These are phyloP conservation scores for Ictalurus furcatus DNA, from an alignment of 2,113 vertebrate genomes.

Conservation along the genomic window DNA sequence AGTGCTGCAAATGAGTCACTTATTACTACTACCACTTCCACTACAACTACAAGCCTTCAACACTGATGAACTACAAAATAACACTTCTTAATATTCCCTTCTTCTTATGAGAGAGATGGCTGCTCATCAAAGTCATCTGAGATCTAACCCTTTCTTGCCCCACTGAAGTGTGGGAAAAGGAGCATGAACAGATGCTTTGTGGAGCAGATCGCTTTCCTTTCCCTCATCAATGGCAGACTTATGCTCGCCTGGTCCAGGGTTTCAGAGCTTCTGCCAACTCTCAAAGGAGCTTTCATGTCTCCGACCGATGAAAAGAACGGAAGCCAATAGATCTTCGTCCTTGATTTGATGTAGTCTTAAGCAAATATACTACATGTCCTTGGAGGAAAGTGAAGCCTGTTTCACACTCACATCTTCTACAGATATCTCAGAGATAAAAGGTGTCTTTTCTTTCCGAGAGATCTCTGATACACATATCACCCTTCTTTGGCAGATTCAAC, in stretches of 20 bases:
- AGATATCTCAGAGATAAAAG: neutral
- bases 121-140: slow-evolving; percentile 28
- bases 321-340: slow-evolving; percentile 27
- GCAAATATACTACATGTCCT: slow-evolving; percentile 12
- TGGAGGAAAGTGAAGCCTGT: slow-evolving; percentile 18
- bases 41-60: slow-evolving; percentile 3
- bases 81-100: slow-evolving; percentile 19
- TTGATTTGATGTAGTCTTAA: slow-evolving; percentile 25
- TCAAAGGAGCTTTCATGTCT: slow-evolving; percentile 39
- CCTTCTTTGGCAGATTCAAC: neutral
- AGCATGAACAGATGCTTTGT: slow-evolving; percentile 44
- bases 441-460: neutral
- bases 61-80: slow-evolving; percentile 6
- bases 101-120: slow-evolving; percentile 12
- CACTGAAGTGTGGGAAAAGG: slow-evolving; percentile 32
- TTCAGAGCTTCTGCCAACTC: slow-evolving; percentile 31
- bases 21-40: neutral
- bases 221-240: slow-evolving; percentile 37
- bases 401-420: neutral
- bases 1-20: neutral
- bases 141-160: slow-evolving; percentile 29
- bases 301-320: slow-evolving; percentile 17
- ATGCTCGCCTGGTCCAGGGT: slow-evolving; percentile 32
- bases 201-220: slow-evolving; percentile 26
- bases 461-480: neutral